Conservation (phyloP, 2,797 vertebrate genomes). For the Cynopterus sphinx region DNA sequence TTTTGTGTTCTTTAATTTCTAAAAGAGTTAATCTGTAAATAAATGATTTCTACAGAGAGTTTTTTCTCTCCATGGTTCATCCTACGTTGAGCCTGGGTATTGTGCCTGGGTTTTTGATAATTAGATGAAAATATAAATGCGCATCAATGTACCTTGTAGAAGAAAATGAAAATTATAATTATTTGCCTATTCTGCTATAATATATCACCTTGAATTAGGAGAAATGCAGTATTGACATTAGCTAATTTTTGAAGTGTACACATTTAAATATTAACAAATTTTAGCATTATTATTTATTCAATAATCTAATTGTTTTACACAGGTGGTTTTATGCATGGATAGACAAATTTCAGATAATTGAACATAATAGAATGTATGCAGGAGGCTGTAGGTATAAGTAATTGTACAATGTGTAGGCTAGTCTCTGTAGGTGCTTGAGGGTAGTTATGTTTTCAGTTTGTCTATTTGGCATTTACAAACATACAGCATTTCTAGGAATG, state of each 20-base stretch:
- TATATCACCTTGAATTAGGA: constrained; percentile 3
- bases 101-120: background rate
- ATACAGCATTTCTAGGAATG: background rate
- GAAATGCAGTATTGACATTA: constrained; percentile 3
- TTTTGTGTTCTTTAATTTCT: background rate
- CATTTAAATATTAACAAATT: constrained; percentile 45
- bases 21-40: background rate
- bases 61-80: background rate
- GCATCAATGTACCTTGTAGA: background rate
- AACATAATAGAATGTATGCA: background rate
- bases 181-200: background rate
- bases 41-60: background rate
- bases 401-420: background rate
- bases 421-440: background rate
- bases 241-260: constrained; percentile 56
- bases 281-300: constrained; percentile 21
- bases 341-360: constrained; percentile 32
- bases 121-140: constrained; percentile 29
- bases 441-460: background rate
- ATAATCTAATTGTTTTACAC: constrained; percentile 42
- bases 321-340: background rate
- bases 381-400: background rate
- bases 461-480: constrained; percentile 22
- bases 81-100: background rate
- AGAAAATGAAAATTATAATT: background rate